These are phyloP conservation scores for Scomber colias DNA, from an alignment of 2,113 vertebrate genomes.

Conservation along the genomic window DNA sequence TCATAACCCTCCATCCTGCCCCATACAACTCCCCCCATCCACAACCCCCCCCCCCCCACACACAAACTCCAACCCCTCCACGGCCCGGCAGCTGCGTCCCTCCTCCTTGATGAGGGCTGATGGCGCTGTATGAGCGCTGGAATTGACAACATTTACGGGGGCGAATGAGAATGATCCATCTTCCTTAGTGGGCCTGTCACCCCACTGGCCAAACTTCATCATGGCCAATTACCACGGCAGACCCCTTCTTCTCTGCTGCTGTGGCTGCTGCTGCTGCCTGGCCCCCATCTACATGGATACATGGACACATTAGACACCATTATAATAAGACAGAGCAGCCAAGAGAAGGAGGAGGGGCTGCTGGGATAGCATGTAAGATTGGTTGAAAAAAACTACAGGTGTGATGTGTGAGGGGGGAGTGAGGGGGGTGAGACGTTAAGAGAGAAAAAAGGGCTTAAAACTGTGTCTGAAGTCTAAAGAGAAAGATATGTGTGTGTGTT, in stretches of 20 bases:
- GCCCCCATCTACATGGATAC: slow-evolving; percentile 77
- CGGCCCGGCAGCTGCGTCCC: slow-evolving; percentile 72
- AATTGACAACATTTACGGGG: slow-evolving; percentile 99
- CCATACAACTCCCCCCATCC: not conserved
- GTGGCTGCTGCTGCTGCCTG: slow-evolving; percentile 49
- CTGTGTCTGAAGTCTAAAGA: slow-evolving; percentile 63
- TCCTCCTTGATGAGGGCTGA: slow-evolving; percentile 92
- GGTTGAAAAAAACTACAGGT: slow-evolving; percentile 87
- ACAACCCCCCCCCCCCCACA: slow-evolving; percentile 8
- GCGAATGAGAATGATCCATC: slow-evolving; percentile 99
- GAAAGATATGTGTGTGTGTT: slow-evolving; percentile 27
- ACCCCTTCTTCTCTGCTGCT: slow-evolving; percentile 75
- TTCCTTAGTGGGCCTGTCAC: slow-evolving; percentile 99
- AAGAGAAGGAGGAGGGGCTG: slow-evolving; percentile 69
- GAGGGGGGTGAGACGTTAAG: slow-evolving; percentile 32
- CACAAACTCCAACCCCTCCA: slow-evolving; percentile 59
- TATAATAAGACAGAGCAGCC: slow-evolving; percentile 74
- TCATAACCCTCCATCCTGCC: slow-evolving; percentile 23
- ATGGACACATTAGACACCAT: slow-evolving; percentile 78
- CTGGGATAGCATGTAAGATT: slow-evolving; percentile 75
- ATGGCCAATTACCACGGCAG: slow-evolving; percentile 98
- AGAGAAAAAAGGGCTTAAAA: slow-evolving; percentile 65
- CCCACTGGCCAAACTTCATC: slow-evolving; percentile 99
- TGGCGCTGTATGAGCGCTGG: slow-evolving; percentile 97
- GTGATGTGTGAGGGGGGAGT: slow-evolving; percentile 76